Percentiles rank a stretch among this genome's conserved stretches.
These are phyloP conservation scores for Pangasianodon gigas DNA, from an alignment of 2,113 vertebrate genomes.

Conservation along the genomic window DNA sequence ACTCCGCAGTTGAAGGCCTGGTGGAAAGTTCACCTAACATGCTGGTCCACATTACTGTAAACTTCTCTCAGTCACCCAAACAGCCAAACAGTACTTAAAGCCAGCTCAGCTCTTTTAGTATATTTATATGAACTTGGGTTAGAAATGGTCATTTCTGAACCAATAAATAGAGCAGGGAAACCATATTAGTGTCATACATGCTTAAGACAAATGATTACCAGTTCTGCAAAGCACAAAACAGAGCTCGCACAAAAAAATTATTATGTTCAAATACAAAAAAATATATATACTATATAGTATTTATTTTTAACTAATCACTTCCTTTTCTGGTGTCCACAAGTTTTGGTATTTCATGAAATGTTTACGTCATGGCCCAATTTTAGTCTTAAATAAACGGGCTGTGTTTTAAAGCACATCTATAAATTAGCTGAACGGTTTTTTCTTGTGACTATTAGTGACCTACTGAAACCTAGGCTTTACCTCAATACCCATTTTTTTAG, in stretches of 20 bases:
- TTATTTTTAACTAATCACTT: not conserved
- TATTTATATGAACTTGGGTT: slow-evolving; percentile 41
- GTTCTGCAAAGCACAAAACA: not conserved
- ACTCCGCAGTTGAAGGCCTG: slow-evolving; percentile 25
- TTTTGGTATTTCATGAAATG: not conserved
- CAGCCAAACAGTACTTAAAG: slow-evolving; percentile 30
- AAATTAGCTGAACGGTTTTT: not conserved
- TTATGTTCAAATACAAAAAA: not conserved
- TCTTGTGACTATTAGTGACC: not conserved
- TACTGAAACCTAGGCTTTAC: not conserved
- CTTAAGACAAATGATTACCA: slow-evolving; percentile 1
- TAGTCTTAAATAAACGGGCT: not conserved
- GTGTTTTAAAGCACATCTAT: not conserved
- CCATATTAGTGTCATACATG: not conserved
- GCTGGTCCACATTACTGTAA: slow-evolving; percentile 38
- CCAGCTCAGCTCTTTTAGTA: slow-evolving; percentile 39
- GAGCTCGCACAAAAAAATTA: not conserved
- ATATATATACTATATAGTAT: not conserved
- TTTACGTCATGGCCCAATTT: not conserved
- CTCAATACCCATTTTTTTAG: not conserved
- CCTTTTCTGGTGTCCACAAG: not conserved
- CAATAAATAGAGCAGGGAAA: slow-evolving; percentile 32
- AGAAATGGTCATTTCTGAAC: slow-evolving; percentile 23
- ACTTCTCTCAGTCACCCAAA: slow-evolving; percentile 39
- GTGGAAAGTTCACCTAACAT: slow-evolving; percentile 48